These are phyloP conservation scores for Luidia sarsii DNA, from an alignment of 53 echinoderm and acorn worm species.

Conservation along the genomic window DNA sequence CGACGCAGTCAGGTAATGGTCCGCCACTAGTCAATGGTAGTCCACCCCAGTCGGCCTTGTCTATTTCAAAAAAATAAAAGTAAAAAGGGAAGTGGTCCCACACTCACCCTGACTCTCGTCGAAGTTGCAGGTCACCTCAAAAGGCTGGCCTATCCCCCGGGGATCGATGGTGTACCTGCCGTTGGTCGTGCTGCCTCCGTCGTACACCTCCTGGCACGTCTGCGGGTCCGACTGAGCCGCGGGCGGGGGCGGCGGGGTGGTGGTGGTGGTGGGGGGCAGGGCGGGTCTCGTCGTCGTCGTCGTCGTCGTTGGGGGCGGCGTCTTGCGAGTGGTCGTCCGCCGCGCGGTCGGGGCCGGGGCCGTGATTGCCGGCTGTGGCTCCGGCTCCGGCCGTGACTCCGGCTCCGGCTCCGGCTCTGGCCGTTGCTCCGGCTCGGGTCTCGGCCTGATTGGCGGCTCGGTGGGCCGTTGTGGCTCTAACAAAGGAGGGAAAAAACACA, in stretches of 20 bases:
- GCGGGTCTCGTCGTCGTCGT: not conserved
- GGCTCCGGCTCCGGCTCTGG: slow-evolving; percentile 15
- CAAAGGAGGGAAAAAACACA: no score
- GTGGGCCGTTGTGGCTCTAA: no score
- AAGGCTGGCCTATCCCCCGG: slow-evolving; percentile 44
- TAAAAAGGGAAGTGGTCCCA: no score
- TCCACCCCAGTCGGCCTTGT: no score
- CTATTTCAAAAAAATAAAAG: no score
- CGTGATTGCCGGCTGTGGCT: no score
- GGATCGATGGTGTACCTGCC: slow-evolving; percentile 74
- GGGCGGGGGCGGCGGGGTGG: not conserved
- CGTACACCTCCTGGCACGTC: slow-evolving; percentile 52
- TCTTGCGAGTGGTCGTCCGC: not conserved
- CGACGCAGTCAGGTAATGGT: no score
- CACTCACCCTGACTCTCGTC: slow-evolving; percentile 8
- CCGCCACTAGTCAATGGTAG: no score
- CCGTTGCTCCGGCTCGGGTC: slow-evolving; percentile 6
- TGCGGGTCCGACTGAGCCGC: not conserved
- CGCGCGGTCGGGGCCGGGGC: not conserved
- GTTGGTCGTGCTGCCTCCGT: slow-evolving; percentile 36
- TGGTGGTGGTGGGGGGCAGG: not conserved
- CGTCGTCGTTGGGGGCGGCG: not conserved
- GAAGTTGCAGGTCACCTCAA: slow-evolving; percentile 64
- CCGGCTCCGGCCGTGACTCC: slow-evolving; percentile 2
- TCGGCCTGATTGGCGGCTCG: not conserved